phyloP scores from a whole-genome alignment of 2,888 invertebrate genomes.

The Palloptera scutellata region DNA sequence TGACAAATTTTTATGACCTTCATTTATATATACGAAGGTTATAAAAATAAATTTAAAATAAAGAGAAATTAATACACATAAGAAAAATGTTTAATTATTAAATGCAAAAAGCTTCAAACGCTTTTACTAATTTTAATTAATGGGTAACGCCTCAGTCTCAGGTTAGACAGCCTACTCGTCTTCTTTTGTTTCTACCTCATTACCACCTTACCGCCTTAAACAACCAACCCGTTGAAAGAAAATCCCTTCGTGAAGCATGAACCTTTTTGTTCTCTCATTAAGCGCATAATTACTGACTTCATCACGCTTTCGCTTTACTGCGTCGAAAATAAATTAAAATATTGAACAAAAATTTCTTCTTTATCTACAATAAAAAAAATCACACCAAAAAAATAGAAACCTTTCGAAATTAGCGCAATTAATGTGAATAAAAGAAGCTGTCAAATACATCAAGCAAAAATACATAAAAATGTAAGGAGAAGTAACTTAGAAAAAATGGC shows the following conservation, averaged over 20 bases:
- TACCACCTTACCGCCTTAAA: no score
- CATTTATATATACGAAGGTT: no score
- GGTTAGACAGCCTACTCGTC: no score
- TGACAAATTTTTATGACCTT: no score
- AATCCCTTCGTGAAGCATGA: not conserved
- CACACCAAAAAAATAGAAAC: constrained; percentile 25
- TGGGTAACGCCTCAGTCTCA: no score
- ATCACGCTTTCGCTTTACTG: not conserved
- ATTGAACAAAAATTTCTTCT: not conserved
- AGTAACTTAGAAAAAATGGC: not conserved
- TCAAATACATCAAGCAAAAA: constrained; percentile 37
- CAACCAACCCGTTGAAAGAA: not conserved
- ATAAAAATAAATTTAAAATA: no score
- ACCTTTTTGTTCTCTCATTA: constrained; percentile 3
- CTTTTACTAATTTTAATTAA: no score
- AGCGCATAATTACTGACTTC: constrained; percentile 6
- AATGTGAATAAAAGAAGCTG: constrained; percentile 49
- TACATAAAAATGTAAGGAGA: not conserved
- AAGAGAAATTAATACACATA: no score
- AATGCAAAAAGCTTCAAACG: no score
- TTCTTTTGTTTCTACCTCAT: no score
- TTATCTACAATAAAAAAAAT: not conserved
- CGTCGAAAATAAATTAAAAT: not conserved
- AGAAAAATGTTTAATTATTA: no score
- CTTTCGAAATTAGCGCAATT: constrained; percentile 53